Conservation (phyloP, 1,140 invertebrate species). For the Drosophila kepulauana region DNA sequence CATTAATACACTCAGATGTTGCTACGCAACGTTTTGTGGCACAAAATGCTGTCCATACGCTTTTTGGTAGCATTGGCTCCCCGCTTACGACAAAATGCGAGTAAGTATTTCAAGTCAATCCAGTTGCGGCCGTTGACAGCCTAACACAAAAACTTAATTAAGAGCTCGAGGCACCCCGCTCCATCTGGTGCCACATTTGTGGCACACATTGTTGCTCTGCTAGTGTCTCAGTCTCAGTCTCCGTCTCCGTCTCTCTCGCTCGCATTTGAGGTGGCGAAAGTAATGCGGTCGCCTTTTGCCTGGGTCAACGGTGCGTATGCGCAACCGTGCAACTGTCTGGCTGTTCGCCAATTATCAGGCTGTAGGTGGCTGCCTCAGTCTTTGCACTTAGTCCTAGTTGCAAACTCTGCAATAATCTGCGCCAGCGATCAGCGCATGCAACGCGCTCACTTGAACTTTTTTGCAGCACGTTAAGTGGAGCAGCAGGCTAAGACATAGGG, state of each 20-base stretch:
- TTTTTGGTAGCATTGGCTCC: conserved; percentile 43
- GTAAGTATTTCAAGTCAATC: conserved; percentile 76
- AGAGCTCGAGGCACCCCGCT: conserved; percentile 20
- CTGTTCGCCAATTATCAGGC: conserved; percentile 50
- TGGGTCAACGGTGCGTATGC: conserved; percentile 74
- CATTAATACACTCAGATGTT: not conserved
- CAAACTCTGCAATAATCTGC: conserved; percentile 31
- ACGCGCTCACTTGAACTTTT: conserved; percentile 43
- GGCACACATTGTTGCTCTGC: conserved; percentile 1
- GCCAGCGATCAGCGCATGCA: conserved; percentile 39
- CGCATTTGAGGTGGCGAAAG: conserved; percentile 44
- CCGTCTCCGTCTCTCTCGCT: too few relatives aligned
- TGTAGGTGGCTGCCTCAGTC: conserved; percentile 14
- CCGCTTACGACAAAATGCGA: not conserved
- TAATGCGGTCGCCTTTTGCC: conserved; percentile 53
- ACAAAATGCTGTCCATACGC: conserved; percentile 71
- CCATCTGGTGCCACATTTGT: not conserved
- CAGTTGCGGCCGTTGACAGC: conserved; percentile 64
- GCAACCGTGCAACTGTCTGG: conserved; percentile 60
- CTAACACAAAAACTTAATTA: conserved; percentile 76
- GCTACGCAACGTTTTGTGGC: conserved; percentile 65
- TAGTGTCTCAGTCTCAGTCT: not conserved
- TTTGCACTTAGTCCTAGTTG: conserved; percentile 15
- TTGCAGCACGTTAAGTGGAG: conserved; percentile 31
- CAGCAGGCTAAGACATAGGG: conserved; percentile 1